phyloP scores from a whole-genome alignment of 2,113 vertebrate genomes.

The Rhabdomys dilectus region DNA sequence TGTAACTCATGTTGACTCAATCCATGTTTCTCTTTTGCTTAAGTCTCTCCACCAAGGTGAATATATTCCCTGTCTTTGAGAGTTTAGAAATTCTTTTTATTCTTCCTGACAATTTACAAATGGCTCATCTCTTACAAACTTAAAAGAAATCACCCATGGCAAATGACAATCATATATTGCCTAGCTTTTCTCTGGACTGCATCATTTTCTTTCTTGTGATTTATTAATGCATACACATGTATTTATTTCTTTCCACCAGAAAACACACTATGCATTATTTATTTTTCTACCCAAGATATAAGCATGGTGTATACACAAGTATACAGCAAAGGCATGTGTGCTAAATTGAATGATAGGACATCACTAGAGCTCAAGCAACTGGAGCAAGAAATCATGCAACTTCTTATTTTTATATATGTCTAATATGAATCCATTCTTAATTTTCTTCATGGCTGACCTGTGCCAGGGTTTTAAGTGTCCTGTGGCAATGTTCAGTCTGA shows the following conservation, averaged over 20 bases:
- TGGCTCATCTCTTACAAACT: background rate
- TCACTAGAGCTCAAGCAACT: background rate
- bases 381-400: rapidly evolving
- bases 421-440: no score
- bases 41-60: background rate
- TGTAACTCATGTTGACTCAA: background rate
- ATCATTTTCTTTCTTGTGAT: background rate
- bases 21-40: background rate
- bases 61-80: background rate
- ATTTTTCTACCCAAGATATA: conserved; percentile 16
- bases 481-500: background rate
- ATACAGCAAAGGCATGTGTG: background rate
- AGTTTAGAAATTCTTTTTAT: background rate
- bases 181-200: background rate
- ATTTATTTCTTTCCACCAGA: background rate
- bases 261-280: background rate
- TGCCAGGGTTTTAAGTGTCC: background rate
- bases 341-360: background rate
- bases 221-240: background rate
- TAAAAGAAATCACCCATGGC: background rate
- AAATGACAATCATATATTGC: background rate
- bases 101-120: background rate
- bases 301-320: background rate
- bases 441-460: no score
- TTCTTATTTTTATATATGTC: background rate